phyloP scores from a whole-genome alignment of 2,888 invertebrate species.

The Drosophila acutilabella region DNA sequence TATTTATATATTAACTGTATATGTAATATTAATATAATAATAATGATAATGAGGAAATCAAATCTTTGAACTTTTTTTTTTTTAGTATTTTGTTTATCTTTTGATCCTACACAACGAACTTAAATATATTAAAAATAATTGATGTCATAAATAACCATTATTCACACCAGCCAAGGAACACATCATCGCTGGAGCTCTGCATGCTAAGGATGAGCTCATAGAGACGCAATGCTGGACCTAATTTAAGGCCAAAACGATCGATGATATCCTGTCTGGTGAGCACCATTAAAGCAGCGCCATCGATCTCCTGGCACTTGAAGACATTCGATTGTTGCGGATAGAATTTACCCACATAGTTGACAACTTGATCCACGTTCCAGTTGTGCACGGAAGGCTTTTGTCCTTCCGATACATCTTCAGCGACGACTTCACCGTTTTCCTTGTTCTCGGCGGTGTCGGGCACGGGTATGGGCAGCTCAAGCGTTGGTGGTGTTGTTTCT shows the following conservation, averaged over 20 bases:
- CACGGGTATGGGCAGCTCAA: neutral
- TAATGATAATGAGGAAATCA: conserved; percentile 25
- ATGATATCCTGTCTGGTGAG: conserved; percentile 94
- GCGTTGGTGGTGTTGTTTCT: neutral
- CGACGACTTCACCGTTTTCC: conserved; percentile 1
- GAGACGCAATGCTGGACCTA: conserved; percentile 95
- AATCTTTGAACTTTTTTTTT: neutral
- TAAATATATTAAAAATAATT: neutral
- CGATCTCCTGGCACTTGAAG: conserved; percentile 95
- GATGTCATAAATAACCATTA: conserved; percentile 5
- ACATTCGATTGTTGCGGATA: conserved; percentile 93
- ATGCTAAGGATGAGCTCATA: conserved; percentile 89
- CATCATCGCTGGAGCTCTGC: conserved; percentile 46
- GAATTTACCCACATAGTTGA: conserved; percentile 90
- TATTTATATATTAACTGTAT: neutral
- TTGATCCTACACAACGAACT: conserved; percentile 17
- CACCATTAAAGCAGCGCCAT: conserved; percentile 94
- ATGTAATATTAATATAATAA: conserved; percentile 4
- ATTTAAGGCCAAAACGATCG: conserved; percentile 91
- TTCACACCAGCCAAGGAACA: conserved; percentile 51
- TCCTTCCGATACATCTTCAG: neutral
- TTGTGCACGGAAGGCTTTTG: conserved; percentile 47
- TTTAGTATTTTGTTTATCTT: neutral
- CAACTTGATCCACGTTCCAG: conserved; percentile 94
- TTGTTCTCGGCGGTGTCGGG: neutral